These are phyloP conservation scores for Manis crassicaudata DNA, from an alignment of 2,797 vertebrate genomes.

Conservation along the genomic window DNA sequence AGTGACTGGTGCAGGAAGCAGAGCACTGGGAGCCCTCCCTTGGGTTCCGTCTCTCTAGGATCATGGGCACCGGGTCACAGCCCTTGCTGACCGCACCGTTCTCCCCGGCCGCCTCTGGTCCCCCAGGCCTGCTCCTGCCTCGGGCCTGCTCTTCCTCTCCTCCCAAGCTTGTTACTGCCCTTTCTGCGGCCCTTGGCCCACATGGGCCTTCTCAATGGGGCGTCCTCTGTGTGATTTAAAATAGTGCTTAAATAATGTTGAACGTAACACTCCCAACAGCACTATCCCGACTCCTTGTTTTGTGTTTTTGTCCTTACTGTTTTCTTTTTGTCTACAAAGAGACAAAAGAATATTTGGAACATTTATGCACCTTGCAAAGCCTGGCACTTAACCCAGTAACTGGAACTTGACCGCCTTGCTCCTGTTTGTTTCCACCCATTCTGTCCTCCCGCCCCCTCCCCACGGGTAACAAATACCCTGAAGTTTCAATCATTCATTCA, in stretches of 20 bases:
- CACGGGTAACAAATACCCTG: background rate
- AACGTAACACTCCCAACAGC: background rate
- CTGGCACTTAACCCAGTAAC: background rate
- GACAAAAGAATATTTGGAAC: background rate
- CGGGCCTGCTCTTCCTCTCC: background rate
- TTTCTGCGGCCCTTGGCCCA: background rate
- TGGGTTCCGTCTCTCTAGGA: background rate
- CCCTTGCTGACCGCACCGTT: background rate
- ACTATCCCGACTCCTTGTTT: background rate
- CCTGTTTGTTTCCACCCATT: background rate
- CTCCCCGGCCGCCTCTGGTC: background rate
- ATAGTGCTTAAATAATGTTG: background rate
- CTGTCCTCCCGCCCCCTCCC: background rate
- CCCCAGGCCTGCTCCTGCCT: background rate
- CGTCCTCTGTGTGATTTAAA: background rate
- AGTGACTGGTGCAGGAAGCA: background rate
- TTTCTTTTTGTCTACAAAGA: background rate
- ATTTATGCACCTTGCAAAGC: background rate
- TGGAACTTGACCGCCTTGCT: background rate
- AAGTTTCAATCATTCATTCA: conserved; percentile 36
- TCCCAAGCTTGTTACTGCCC: background rate
- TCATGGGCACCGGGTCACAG: background rate
- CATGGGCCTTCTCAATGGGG: background rate
- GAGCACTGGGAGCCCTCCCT: background rate
- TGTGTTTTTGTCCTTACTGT: background rate